Evolutionary conservation across 2,888 invertebrate genomes (phyloP), one percentile per base, ranked within the genome.

Genomic region (Taenaris catops): DNA sequence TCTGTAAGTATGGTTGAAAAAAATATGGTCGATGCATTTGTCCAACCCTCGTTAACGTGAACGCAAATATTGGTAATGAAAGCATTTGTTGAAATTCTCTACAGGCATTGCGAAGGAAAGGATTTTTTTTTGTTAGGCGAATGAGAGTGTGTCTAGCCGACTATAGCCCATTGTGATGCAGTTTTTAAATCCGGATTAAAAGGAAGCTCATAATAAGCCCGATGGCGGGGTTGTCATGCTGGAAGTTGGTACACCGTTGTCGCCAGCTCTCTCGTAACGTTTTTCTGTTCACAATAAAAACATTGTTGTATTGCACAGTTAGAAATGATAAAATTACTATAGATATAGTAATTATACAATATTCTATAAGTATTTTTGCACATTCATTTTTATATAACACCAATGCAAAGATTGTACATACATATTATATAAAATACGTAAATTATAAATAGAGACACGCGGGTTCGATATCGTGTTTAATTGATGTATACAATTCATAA

Each of bases 1-100:
- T n/a, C n/a, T n/a, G n/a, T n/a, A n/a, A n/a, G n/a, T n/a, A n/a
- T n/a, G n/a, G 70, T 69, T 69, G 60, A 71, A 69, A 70, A 67
- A 67, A 68, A 69, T 63, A 65, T 68, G 60, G 64, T 59, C 62
- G 56, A 62, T 60, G 64, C 64, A 61, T 68, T 68, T 67, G 65
- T 66, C 59, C 63, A 66, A 75, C 79, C 63, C 78, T 70, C 71
- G 68, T 69, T 70, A 68, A 75, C 72, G 66, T 70, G 66, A 68
- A 60, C 54, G 69, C 72, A 81, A 83, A 86, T 70, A 76, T 84
- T 81, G 72, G 75, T 80, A 78, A 81, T 80, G 79, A 81, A 83
- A 86, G 84, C 81, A 84, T 86, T 84, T 80, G 78, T 70, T 55
- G 60, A 70, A 75, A 72, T 72, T 52, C 69, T 68, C 71, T 53